Base-by-base conservation (phyloP, 2,113 vertebrate species). In the Baryphthengus martii region DNA sequence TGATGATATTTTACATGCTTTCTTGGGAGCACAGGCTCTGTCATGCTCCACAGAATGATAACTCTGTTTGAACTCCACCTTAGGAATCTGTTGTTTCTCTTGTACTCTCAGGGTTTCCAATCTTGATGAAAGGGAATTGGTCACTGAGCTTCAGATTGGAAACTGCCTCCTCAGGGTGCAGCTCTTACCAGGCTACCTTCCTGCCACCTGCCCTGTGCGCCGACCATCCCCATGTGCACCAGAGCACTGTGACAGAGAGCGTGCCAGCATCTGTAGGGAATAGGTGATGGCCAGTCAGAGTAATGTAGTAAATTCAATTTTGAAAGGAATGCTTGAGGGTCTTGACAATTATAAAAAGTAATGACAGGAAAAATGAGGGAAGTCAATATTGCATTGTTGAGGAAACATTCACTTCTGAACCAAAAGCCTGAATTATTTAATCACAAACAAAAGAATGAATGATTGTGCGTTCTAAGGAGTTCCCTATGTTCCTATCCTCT, bases 181-280 rank as follows among this genome's bases (percentile, higher is more conserved):
- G 31, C 33, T 44, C 44, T 21, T 1, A 0, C 23, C 9, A n/a
- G 23, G 67, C 26, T 65, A 56, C 9, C 40, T 44, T 14, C 1
- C 1, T 39, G 10, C 29, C 17, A 19, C 31, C 47, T 37, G 17
- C 19, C 31, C 18, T 13, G 7, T 14, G 47, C 40, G 53, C 39
- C 33, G 28, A 0, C 17, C 6, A 4, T 29, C 45, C 31, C n/a
- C 16, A 1, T 1, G 47, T 25, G 35, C n/a, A 6, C 26, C 26
- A 31, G 23, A 33, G 37, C 42, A 35, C 23, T 2, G 17, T 31
- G 40, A 11, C 20, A 10, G 31, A 18, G 3, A 42, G 39, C 18
- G 11, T 24, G 35, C 7, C 45, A 13, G 25, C 23, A 17, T 52
- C 37, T 0, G 0, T 26, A 45, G 59, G 59, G 53, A 78, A 14